phyloP scores from a whole-genome alignment of 30 jellyfish, hydroid and myxozoan genomes.

The Clytia hemisphaerica region DNA sequence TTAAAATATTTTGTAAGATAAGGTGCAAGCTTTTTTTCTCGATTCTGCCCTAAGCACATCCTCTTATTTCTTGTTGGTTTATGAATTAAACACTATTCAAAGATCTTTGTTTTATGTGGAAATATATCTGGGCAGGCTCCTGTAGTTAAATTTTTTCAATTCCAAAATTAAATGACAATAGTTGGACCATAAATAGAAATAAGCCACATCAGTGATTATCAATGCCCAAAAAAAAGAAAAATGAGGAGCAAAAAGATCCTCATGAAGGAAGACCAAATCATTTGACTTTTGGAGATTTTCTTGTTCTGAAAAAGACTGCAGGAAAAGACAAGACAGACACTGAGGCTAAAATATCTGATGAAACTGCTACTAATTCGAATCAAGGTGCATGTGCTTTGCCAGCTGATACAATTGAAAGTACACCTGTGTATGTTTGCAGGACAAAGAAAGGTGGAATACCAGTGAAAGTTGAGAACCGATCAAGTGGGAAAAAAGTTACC shows the following conservation, averaged over 20 bases:
- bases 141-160: too few relatives aligned
- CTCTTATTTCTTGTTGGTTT: too few relatives aligned
- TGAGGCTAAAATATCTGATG: background rate
- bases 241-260: background rate
- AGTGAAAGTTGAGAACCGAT: constrained; percentile 57
- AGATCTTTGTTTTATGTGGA: too few relatives aligned
- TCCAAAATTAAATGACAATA: too few relatives aligned
- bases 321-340: constrained; percentile 5
- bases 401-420: background rate
- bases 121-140: too few relatives aligned
- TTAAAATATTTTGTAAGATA: too few relatives aligned
- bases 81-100: too few relatives aligned
- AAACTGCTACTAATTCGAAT: background rate
- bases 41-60: too few relatives aligned
- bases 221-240: constrained; percentile 20
- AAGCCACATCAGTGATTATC: too few relatives aligned
- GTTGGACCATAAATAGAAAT: too few relatives aligned
- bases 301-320: constrained; percentile 31
- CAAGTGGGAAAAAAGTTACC: constrained; percentile 92
- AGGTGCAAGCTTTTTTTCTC: too few relatives aligned
- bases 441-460: constrained; percentile 89
- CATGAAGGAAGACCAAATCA: constrained; percentile 60
- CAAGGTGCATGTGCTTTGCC: background rate
- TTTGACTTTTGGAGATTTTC: constrained; percentile 54
- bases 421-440: constrained; percentile 17